phyloP scores from a whole-genome alignment of 2,797 vertebrate genomes.

The Alfaro cultratus region DNA sequence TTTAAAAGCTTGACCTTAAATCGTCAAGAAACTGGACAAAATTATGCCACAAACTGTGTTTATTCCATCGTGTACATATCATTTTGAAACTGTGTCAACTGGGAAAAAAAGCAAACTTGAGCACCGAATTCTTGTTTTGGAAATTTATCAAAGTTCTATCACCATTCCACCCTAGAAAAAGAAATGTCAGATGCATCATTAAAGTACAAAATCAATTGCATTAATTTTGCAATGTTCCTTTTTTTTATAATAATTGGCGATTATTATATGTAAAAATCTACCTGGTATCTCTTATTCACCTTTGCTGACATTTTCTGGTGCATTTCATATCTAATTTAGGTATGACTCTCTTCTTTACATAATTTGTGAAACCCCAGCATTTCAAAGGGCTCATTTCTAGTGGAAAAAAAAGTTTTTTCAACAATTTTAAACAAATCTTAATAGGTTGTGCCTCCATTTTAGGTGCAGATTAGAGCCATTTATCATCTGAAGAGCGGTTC shows the following conservation, averaged over 20 bases:
- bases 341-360: conserved; percentile 12
- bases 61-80: neutral
- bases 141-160: neutral
- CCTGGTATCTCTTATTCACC: neutral
- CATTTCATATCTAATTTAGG: neutral
- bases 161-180: neutral
- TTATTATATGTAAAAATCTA: neutral
- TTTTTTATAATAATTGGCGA: too few relatives aligned
- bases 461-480: conserved; percentile 36
- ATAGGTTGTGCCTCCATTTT: conserved; percentile 35
- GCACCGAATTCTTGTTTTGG: neutral
- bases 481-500: conserved; percentile 7
- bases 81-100: neutral
- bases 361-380: conserved; percentile 25
- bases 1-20: neutral
- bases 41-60: neutral
- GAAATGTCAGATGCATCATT: neutral
- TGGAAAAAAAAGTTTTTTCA: conserved; percentile 27
- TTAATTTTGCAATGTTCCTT: neutral
- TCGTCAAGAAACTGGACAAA: neutral
- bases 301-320: neutral
- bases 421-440: conserved; percentile 14
- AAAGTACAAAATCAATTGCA: neutral
- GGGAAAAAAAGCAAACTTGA: neutral
- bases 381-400: conserved; percentile 19